phyloP scores from a whole-genome alignment of 1,140 invertebrate species.

The Aricia agestis region DNA sequence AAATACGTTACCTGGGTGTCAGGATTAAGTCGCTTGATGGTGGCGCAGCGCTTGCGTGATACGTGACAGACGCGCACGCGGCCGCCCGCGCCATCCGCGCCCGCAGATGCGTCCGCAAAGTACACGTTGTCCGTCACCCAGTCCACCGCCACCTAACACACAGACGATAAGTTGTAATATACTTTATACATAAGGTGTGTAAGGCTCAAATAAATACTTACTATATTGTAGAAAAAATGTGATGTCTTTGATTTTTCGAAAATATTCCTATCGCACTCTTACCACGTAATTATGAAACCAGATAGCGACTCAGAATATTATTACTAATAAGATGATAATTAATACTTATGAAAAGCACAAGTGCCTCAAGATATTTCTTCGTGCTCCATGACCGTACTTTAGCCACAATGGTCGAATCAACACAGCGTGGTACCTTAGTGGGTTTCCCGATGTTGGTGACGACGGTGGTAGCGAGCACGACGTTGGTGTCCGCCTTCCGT shows the following conservation, averaged over 20 bases:
- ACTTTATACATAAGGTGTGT: too few relatives aligned
- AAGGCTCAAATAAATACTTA: too few relatives aligned
- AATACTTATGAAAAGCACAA: too few relatives aligned
- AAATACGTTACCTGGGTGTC: too few relatives aligned
- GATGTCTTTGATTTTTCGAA: too few relatives aligned
- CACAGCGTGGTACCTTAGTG: conserved; percentile 47
- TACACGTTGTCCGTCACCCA: conserved; percentile 89
- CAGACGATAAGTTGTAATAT: neutral
- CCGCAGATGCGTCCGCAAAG: conserved; percentile 79
- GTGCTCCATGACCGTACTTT: too few relatives aligned
- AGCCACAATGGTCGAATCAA: neutral
- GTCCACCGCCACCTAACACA: conserved; percentile 81
- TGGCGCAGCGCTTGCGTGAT: conserved; percentile 74
- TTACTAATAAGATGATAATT: too few relatives aligned
- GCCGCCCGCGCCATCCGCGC: conserved; percentile 28
- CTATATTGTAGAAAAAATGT: too few relatives aligned
- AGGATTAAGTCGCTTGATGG: conserved; percentile 80
- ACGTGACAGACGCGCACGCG: conserved; percentile 78
- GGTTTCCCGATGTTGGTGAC: conserved; percentile 80
- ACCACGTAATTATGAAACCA: too few relatives aligned
- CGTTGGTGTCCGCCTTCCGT: conserved; percentile 20
- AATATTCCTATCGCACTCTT: too few relatives aligned
- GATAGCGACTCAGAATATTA: too few relatives aligned
- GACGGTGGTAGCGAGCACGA: conserved; percentile 24
- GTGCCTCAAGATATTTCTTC: too few relatives aligned